Percentiles rank a stretch among this genome's conserved stretches.
These are phyloP conservation scores for Ophion costatus DNA, from an alignment of 2,888 invertebrate species.

Conservation along the genomic window DNA sequence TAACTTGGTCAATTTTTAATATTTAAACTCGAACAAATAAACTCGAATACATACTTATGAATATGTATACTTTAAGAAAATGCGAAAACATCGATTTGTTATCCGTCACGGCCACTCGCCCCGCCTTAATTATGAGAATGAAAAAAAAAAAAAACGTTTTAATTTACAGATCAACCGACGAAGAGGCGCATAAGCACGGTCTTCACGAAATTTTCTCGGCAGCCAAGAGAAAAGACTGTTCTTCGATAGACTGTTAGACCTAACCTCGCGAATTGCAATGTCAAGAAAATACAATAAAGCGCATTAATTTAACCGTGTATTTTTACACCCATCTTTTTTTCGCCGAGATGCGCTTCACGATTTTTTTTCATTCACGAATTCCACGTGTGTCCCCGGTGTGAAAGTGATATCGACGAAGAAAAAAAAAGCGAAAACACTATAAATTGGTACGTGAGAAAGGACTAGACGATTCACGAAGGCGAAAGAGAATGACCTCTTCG, in stretches of 20 bases:
- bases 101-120: neutral
- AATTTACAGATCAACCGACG: conserved; percentile 76
- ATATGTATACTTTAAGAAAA: too few species aligned
- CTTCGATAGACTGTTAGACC: conserved; percentile 74
- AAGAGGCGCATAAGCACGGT: conserved; percentile 77
- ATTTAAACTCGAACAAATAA: too few species aligned
- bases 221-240: conserved; percentile 79
- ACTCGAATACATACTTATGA: too few species aligned
- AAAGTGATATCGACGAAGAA: conserved; percentile 54
- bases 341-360: neutral
- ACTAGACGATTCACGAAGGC: conserved; percentile 29
- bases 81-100: conserved; percentile 4
- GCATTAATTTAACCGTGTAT: neutral
- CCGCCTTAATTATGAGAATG: neutral
- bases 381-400: conserved; percentile 32
- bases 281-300: conserved; percentile 25
- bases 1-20: too few species aligned
- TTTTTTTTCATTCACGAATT: conserved; percentile 51
- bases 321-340: neutral
- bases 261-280: neutral
- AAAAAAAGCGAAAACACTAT: conserved; percentile 53
- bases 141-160: conserved; percentile 9
- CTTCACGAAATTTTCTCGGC: conserved; percentile 80
- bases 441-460: conserved; percentile 40
- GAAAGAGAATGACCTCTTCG: conserved; percentile 44